Evolutionary conservation across 2,888 invertebrate species (phyloP), one percentile per base, ranked within the genome.

Genomic region (Stenodera caucasica): DNA sequence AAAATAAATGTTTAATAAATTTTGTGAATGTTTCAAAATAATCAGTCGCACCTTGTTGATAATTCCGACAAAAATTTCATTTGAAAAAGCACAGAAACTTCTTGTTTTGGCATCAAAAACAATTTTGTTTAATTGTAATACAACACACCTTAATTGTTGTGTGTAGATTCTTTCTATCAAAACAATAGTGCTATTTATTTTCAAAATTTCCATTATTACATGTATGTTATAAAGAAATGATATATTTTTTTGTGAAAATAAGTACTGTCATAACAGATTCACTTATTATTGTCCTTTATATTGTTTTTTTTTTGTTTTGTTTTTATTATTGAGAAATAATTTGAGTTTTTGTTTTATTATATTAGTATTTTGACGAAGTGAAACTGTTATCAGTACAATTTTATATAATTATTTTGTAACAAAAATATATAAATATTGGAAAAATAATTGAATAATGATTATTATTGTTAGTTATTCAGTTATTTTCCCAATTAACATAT

Each of bases 211-310:
- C n/a, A n/a, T n/a, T n/a, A n/a, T n/a, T n/a, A n/a, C n/a, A n/a
- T n/a, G 56, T 58, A 33, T 51, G 45, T 55, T 61, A 49, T 61
- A 61, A 61, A 54, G 33, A 57, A 57, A 15, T 45, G 55, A 50
- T 40, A 61, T 57, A 57, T 54, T 61, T 60, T 61, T 61, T 54
- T 57, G 54, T 35, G 14, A n/a, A 35, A 35, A 18, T 51, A 33
- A 53, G 57, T 57, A 56, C 53, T 35, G 40, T 49, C 35, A 35
- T 57, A 60, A 61, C 57, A 57, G 23, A 57, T 61, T 61, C 55
- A 57, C 57, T 49, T 40, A n/a, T 37, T 60, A 53, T 35, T 15
- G 7, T 8, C 18, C 35, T 4, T 35, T 37, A 8, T 53, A 30
- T 54, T 51, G 12, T 40, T 54, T 58, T 49, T 45, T 15, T 26